Conservation (phyloP, 2,797 vertebrate species). For the Malacoraja senta region DNA sequence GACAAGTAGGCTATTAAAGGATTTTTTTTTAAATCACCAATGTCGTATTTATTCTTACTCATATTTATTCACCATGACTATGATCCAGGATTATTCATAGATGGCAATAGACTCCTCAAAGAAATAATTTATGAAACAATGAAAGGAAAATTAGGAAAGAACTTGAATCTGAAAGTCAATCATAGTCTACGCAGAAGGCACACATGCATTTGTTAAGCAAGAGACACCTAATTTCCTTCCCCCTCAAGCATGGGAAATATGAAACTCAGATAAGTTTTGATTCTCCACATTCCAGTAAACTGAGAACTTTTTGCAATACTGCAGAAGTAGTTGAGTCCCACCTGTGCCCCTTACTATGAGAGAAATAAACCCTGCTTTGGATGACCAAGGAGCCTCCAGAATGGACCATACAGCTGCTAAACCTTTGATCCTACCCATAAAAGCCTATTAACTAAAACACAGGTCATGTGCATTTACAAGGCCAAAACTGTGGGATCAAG, state of each 20-base stretch:
- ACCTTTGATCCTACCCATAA: background rate
- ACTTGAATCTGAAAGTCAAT: conserved; percentile 14
- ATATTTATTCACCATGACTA: background rate
- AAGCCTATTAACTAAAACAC: conserved; percentile 3
- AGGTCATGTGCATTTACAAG: background rate
- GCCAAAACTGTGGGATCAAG: too few relatives aligned
- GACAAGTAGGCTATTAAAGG: background rate
- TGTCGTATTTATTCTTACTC: background rate
- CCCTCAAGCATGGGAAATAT: background rate
- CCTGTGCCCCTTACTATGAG: background rate
- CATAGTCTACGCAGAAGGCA: background rate
- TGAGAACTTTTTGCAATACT: conserved; percentile 1
- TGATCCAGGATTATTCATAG: background rate
- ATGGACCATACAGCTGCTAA: background rate
- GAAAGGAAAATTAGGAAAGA: background rate
- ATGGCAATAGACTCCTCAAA: background rate
- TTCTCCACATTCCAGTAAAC: conserved; percentile 13
- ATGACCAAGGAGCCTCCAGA: background rate
- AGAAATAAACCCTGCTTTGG: background rate
- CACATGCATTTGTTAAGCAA: background rate
- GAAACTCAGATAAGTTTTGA: conserved; percentile 23
- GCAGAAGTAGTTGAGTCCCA: background rate
- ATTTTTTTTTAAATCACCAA: background rate
- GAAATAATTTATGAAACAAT: background rate
- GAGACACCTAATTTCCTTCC: background rate